A percentile compares a stretch with the other conserved stretches of the same genome.
Conservation (phyloP, 2,888 invertebrate species). For the Agonopterix arenella region DNA sequence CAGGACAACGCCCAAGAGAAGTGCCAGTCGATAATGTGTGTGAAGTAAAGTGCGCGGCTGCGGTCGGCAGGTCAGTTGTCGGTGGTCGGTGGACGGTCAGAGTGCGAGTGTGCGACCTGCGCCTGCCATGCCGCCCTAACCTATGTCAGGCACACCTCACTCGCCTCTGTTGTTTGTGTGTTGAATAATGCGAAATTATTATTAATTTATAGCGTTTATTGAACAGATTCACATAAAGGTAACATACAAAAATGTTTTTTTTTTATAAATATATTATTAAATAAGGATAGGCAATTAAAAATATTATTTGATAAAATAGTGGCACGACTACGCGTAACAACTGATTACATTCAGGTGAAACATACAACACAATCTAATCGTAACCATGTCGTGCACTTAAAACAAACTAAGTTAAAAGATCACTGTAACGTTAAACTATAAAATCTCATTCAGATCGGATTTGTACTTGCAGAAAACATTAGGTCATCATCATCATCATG, state of each 20-base stretch:
- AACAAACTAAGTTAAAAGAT: conserved; percentile 68
- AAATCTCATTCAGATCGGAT: conserved; percentile 73
- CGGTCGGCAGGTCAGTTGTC: no score
- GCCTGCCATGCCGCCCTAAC: no score
- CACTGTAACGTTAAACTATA: conserved; percentile 71
- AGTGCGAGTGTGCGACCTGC: no score
- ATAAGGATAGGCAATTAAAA: conserved; percentile 59
- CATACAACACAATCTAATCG: conserved; percentile 72
- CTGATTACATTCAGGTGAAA: conserved; percentile 71
- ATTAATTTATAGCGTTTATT: conserved; percentile 72
- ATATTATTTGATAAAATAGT: conserved; percentile 65
- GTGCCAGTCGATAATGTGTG: conserved; percentile 47
- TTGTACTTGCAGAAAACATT: conserved; percentile 74
- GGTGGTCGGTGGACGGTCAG: no score
- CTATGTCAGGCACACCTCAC: no score
- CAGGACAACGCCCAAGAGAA: conserved; percentile 19
- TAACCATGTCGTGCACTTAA: conserved; percentile 75
- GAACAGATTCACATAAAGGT: conserved; percentile 71
- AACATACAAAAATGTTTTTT: conserved; percentile 62
- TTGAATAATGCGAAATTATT: conserved; percentile 69
- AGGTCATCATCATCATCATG: conserved; percentile 55
- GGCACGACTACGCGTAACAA: conserved; percentile 60
- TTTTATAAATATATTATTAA: conserved; percentile 61
- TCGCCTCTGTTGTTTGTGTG: conserved; percentile 29
- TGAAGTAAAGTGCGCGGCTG: not conserved